Conservation (phyloP, 2,113 vertebrate genomes). For the Epinephelus cyanopodus region DNA sequence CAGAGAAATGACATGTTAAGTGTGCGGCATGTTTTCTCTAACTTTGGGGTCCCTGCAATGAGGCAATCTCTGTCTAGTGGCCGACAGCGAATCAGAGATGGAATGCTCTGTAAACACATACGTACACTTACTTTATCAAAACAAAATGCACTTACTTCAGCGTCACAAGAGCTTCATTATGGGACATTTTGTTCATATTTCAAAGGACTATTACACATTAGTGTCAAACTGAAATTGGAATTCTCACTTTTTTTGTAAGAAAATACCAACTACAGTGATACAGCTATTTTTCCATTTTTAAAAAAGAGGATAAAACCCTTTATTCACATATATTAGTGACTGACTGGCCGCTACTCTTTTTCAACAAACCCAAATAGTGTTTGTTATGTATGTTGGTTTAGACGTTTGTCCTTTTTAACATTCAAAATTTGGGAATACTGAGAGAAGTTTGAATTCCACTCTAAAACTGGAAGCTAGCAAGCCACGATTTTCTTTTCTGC, state of each 20-base stretch:
- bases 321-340: not conserved
- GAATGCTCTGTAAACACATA: constrained; percentile 36
- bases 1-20: constrained; percentile 75
- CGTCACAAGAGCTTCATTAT: not conserved
- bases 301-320: not conserved
- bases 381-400: not conserved
- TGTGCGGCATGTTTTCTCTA: constrained; percentile 80
- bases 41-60: constrained; percentile 59
- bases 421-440: not conserved
- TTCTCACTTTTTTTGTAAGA: not conserved
- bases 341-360: not conserved
- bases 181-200: not conserved
- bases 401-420: not conserved
- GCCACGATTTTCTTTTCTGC: not conserved
- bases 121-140: not conserved
- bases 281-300: not conserved
- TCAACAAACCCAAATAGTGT: not conserved
- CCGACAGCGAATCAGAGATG: constrained; percentile 17
- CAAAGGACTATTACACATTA: not conserved
- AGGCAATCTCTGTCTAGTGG: constrained; percentile 65
- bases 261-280: not conserved
- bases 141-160: constrained; percentile 9
- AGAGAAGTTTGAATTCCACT: not conserved
- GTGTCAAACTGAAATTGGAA: not conserved
- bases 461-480: not conserved